Evolutionary conservation across 2,888 invertebrate species (phyloP).

Genomic region (Tetragnatha montana): DNA sequence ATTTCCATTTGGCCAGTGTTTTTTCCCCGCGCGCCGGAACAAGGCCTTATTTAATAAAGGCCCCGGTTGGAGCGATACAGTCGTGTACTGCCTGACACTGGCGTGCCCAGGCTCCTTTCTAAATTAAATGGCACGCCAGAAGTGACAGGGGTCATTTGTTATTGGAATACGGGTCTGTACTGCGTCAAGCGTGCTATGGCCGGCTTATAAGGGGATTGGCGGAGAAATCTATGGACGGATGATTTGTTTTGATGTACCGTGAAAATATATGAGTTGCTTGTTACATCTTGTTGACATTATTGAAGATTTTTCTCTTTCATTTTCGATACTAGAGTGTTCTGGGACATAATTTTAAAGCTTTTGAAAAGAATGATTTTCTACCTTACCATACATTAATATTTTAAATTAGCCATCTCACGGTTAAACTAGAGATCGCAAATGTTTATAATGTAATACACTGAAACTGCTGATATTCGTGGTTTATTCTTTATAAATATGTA

Average conservation of each 20-base stretch:
- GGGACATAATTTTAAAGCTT: too few relatives aligned
- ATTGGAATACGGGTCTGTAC: slow-evolving; percentile 36
- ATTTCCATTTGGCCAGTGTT: not conserved
- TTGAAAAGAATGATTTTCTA: too few relatives aligned
- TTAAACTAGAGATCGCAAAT: too few relatives aligned
- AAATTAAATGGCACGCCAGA: slow-evolving; percentile 54
- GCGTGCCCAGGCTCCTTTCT: slow-evolving; percentile 33
- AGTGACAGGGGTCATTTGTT: slow-evolving; percentile 54
- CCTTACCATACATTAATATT: too few relatives aligned
- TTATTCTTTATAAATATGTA: too few relatives aligned
- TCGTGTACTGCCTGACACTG: slow-evolving; percentile 10
- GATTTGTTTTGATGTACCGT: not conserved
- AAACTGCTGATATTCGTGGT: too few relatives aligned
- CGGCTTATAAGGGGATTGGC: slow-evolving; percentile 21
- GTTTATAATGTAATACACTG: too few relatives aligned
- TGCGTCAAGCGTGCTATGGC: slow-evolving; percentile 13
- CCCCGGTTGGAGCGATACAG: slow-evolving; percentile 17
- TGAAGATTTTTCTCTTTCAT: too few relatives aligned
- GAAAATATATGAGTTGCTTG: too few relatives aligned
- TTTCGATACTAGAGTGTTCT: too few relatives aligned
- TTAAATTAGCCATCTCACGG: too few relatives aligned
- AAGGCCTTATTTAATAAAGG: slow-evolving; percentile 47
- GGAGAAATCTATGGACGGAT: not conserved
- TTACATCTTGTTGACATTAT: too few relatives aligned
- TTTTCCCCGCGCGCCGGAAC: slow-evolving; percentile 19